These are phyloP conservation scores for Poecilobothrus nobilitatus DNA, from an alignment of 2,888 invertebrate species.

Conservation along the genomic window DNA sequence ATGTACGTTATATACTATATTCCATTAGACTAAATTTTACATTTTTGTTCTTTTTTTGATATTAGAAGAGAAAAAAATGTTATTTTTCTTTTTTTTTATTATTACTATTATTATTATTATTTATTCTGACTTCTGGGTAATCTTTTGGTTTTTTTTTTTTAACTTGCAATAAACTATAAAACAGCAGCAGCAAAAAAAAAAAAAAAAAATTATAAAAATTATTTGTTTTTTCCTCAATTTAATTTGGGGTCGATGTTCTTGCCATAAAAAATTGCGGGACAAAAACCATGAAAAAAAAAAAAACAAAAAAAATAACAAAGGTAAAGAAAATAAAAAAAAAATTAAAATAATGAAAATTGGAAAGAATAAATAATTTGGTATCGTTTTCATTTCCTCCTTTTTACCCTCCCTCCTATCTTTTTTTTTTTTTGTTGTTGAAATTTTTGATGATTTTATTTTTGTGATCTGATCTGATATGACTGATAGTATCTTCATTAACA, in stretches of 20 bases:
- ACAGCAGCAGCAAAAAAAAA: no score
- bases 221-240: not conserved
- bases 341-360: not conserved
- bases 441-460: no score
- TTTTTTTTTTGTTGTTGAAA: no score
- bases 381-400: not conserved
- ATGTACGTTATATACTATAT: no score
- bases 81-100: no score
- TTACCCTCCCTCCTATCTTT: no score
- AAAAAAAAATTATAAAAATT: not conserved
- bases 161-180: conserved; percentile 1
- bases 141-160: not conserved
- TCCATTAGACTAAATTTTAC: no score
- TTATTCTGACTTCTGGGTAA: not conserved
- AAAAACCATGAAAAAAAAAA: not conserved
- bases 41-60: no score
- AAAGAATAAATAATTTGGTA: not conserved
- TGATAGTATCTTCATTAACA: no score
- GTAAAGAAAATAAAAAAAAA: not conserved
- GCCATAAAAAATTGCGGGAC: not conserved
- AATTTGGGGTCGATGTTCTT: conserved; percentile 3
- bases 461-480: no score
- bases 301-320: not conserved
- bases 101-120: no score
- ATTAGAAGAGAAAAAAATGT: no score